These are phyloP conservation scores for Carposina sasakii DNA, from an alignment of 1,140 invertebrate genomes.

Conservation along the genomic window DNA sequence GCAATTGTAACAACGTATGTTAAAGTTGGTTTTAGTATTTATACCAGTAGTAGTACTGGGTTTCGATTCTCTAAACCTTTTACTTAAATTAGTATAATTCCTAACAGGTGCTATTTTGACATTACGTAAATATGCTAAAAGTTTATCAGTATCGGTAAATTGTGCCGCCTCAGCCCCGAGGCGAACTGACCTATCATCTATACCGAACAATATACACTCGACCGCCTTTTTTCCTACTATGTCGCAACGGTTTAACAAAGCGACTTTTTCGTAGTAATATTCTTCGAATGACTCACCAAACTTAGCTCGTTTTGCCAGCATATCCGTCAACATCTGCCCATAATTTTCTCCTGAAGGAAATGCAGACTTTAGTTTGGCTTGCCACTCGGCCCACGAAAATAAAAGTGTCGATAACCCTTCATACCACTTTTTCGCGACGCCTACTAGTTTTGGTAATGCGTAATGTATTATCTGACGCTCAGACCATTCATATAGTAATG, in stretches of 20 bases:
- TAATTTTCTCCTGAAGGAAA: slow-evolving; percentile 2
- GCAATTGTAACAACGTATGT: slow-evolving; percentile 11
- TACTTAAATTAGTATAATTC: background rate
- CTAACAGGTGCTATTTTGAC: background rate
- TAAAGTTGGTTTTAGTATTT: background rate
- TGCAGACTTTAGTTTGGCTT: background rate
- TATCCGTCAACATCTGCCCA: background rate
- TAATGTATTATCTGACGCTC: slow-evolving; percentile 5
- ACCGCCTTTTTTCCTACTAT: background rate
- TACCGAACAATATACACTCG: background rate
- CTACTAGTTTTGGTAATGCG: background rate
- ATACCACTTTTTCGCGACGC: slow-evolving; percentile 3
- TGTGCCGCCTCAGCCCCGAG: slow-evolving; percentile 1
- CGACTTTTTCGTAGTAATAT: slow-evolving; percentile 3
- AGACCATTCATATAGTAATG: slow-evolving; percentile 9
- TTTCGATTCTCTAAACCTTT: background rate
- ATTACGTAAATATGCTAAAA: background rate
- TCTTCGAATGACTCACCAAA: background rate
- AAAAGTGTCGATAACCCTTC: background rate
- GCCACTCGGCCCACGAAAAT: slow-evolving; percentile 4
- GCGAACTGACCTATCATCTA: slow-evolving; percentile 1
- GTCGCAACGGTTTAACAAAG: background rate
- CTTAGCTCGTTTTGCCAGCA: slow-evolving; percentile 1
- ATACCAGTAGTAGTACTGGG: background rate
- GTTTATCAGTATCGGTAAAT: slow-evolving; percentile 1